A percentile compares a stretch with the other conserved stretches of the same genome.
These are phyloP conservation scores for Taxidea taxus DNA, from an alignment of 2,113 vertebrate genomes.

Conservation along the genomic window DNA sequence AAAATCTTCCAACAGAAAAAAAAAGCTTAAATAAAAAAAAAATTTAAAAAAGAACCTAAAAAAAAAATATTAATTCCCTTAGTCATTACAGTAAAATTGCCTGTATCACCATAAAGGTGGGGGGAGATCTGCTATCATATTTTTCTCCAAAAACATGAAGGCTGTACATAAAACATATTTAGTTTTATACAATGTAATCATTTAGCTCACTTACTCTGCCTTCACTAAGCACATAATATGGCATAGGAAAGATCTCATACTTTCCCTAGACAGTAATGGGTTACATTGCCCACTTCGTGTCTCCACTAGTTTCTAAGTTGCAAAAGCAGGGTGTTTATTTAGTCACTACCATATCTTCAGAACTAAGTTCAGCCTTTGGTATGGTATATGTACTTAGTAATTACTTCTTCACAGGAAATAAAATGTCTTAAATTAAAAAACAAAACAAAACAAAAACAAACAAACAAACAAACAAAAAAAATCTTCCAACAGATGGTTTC, in stretches of 20 bases:
- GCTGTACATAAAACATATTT: neutral
- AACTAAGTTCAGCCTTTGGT: neutral
- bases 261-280: neutral
- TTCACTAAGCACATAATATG: neutral
- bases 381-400: neutral
- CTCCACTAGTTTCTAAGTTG: neutral
- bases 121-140: neutral
- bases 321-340: neutral
- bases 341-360: neutral
- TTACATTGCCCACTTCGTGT: neutral
- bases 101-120: neutral
- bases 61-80: neutral
- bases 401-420: slow-evolving; percentile 7
- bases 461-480: too few relatives aligned
- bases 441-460: too few relatives aligned
- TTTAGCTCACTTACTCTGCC: neutral
- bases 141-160: neutral
- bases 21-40: too few relatives aligned
- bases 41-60: too few relatives aligned
- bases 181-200: neutral
- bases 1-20: too few relatives aligned
- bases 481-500: too few relatives aligned
- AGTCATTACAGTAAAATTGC: neutral
- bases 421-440: slow-evolving; percentile 3
- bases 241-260: neutral